These are phyloP conservation scores for Plecotus auritus DNA, from an alignment of 2,113 vertebrate genomes.

Conservation along the genomic window DNA sequence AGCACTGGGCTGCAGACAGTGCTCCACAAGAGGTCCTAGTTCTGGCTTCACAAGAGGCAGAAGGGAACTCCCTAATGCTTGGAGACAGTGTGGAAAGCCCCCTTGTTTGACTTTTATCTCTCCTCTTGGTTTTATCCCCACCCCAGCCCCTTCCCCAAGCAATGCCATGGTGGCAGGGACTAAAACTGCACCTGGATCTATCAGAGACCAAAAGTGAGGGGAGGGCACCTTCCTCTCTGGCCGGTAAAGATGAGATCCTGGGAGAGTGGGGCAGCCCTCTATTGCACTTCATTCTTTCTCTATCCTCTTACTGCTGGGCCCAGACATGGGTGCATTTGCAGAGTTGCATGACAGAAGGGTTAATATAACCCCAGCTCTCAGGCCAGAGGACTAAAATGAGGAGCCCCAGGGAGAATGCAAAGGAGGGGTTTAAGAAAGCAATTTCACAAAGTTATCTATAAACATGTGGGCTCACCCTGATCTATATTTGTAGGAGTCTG, in stretches of 20 bases:
- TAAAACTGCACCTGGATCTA: background rate
- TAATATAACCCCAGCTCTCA: background rate
- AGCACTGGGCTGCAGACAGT: fast-evolving
- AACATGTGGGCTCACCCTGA: background rate
- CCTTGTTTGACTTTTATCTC: background rate
- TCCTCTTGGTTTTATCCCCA: background rate
- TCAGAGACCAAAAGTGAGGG: background rate
- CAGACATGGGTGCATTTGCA: background rate
- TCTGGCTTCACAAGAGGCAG: background rate
- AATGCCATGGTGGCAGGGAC: background rate
- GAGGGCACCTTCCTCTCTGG: background rate
- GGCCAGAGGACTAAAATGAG: background rate
- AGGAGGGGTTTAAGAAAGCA: background rate
- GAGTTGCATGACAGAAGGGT: background rate
- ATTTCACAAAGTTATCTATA: background rate
- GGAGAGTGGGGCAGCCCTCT: background rate
- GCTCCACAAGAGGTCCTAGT: background rate
- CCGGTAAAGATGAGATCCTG: background rate
- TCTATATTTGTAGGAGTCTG: background rate
- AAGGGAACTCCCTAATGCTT: background rate
- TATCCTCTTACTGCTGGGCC: background rate
- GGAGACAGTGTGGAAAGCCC: background rate
- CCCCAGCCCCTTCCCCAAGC: background rate
- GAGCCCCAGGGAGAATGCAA: background rate
- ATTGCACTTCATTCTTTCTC: background rate